A percentile compares a stretch with the other conserved stretches of the same genome.
Conservation (phyloP, 2,888 invertebrate genomes). For the Limnephilus marmoratus region DNA sequence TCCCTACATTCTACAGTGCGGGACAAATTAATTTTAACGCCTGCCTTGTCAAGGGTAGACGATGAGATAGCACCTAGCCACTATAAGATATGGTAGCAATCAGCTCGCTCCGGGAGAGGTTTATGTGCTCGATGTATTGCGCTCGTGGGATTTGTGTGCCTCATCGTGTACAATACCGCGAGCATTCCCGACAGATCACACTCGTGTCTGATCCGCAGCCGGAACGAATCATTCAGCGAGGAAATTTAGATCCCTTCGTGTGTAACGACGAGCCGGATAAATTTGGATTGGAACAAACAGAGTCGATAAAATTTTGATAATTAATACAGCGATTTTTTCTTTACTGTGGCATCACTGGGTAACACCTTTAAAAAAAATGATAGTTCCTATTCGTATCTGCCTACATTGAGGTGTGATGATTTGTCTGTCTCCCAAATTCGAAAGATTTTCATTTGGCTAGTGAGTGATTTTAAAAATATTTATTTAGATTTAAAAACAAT, state of each 20-base stretch:
- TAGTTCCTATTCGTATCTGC: too few relatives aligned
- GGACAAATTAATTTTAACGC: slow-evolving; percentile 19
- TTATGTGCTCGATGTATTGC: slow-evolving; percentile 24
- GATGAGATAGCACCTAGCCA: slow-evolving; percentile 6
- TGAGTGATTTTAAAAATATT: too few relatives aligned
- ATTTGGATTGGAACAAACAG: neutral
- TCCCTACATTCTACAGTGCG: neutral
- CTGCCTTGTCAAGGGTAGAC: slow-evolving; percentile 11
- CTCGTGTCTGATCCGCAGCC: slow-evolving; percentile 7
- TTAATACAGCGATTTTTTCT: too few relatives aligned
- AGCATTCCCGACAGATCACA: slow-evolving; percentile 35
- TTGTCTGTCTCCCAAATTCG: too few relatives aligned
- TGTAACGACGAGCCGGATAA: neutral
- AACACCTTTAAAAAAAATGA: too few relatives aligned
- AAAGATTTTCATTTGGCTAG: too few relatives aligned
- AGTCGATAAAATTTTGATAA: neutral
- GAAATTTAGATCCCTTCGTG: neutral
- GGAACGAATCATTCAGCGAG: neutral
- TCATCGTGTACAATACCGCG: slow-evolving; percentile 17
- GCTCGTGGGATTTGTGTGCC: slow-evolving; percentile 12
- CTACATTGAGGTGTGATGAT: too few relatives aligned
- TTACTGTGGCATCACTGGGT: too few relatives aligned
- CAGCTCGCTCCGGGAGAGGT: slow-evolving; percentile 32
- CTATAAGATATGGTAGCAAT: slow-evolving; percentile 43
- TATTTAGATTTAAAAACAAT: too few relatives aligned